Conservation (phyloP, 2,113 vertebrate species). For the Syrrhaptes paradoxus region DNA sequence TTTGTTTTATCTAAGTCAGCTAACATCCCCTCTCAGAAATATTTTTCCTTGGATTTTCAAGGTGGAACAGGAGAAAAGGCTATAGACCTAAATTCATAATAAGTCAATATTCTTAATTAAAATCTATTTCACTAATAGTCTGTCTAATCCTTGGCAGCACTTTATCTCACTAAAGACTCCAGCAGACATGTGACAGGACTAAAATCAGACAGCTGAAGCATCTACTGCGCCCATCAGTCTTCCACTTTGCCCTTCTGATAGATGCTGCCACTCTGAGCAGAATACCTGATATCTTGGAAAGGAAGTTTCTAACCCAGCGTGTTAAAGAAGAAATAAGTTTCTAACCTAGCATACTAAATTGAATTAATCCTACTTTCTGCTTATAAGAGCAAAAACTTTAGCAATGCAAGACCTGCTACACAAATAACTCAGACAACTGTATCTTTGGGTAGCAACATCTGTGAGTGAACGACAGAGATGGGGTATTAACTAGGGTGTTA, state of each 20-base stretch:
- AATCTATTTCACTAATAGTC: slow-evolving; percentile 15
- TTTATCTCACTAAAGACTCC: slow-evolving; percentile 20
- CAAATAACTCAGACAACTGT: neutral
- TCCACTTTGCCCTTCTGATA: neutral
- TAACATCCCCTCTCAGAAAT: neutral
- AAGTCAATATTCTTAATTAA: slow-evolving; percentile 47
- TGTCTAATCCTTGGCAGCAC: neutral
- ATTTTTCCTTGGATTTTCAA: neutral
- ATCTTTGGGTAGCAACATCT: neutral
- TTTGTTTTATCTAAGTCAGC: neutral
- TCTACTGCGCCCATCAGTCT: neutral
- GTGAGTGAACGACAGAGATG: neutral
- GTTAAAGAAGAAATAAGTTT: neutral
- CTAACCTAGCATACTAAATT: neutral
- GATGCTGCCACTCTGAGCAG: neutral
- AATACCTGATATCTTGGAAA: neutral
- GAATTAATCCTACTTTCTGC: neutral
- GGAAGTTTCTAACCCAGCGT: neutral
- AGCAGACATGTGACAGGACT: neutral
- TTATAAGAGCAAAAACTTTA: neutral
- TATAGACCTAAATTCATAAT: neutral
- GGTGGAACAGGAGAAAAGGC: neutral
- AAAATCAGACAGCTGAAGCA: neutral
- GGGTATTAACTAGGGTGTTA: neutral
- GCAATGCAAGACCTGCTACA: neutral